Base-by-base conservation (phyloP, 2,113 vertebrate species). In the Spheniscus mendiculus region DNA sequence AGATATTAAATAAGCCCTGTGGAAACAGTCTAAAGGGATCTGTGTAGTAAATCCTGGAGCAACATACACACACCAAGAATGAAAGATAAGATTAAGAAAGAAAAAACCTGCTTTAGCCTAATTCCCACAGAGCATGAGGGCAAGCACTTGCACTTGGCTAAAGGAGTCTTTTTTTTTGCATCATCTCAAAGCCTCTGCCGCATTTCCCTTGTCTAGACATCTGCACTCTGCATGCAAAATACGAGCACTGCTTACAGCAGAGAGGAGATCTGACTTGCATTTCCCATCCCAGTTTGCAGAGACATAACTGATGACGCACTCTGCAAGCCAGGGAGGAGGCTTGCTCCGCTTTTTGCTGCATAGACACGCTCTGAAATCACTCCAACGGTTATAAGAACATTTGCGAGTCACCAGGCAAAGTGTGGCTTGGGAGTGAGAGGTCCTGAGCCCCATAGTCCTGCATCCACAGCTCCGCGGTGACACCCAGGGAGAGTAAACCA, bases 321-420 rank as follows among this genome's bases (percentile, higher is more conserved):
- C 67, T 9, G 67, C 45, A 29, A 84, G 59, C 38, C 2, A 0
- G 10, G 44, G 69, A 73, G 45, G 49, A 73, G 76, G 15, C 40
- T 83, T 16, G 42, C 59, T 73, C 29, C 45, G 4, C 73, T 59
- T 80, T 53, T 14, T 52, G 36, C 89, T 91, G 78, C 87, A 85
- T 1, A 74, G 81, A 23, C 59, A 53, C 2, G 0, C 26, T 38
- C 82, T 8, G 11, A 23, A 83, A 45, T 15, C 4, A 1, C 49
- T 38, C 49, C 70, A n/a, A 0, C 0, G 1, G 14, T 11, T 22
- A 0, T 0, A 21, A 34, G 38, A 55, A 40, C 17, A 4, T 26
- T 10, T 34, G 19, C 8, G 3, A 61, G 45, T 16, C 27, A 7
- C 36, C 40, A 50, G 21, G 22, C 10, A 65, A 85, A 80, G 58